A percentile compares a stretch with the other conserved stretches of the same genome.
Evolutionary conservation across 2,888 invertebrate species (phyloP).

Genomic region (Macaria notata): DNA sequence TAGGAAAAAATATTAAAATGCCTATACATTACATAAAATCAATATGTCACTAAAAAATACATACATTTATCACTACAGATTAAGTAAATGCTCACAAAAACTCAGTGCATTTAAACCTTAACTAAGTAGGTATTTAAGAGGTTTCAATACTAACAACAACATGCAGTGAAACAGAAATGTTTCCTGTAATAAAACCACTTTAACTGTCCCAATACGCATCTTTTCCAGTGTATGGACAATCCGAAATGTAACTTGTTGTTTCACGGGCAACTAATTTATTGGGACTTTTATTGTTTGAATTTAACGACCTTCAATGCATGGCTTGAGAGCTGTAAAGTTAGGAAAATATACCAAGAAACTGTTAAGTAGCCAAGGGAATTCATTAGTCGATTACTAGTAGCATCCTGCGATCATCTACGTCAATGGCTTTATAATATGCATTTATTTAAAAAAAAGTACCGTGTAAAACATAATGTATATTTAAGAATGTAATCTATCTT

Average conservation of each 20-base stretch:
- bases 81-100: too few relatives aligned
- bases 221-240: slow-evolving; percentile 48
- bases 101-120: too few relatives aligned
- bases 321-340: slow-evolving; percentile 11
- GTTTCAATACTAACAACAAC: slow-evolving; percentile 34
- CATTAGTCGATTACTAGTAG: neutral
- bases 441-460: too few relatives aligned
- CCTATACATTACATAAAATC: too few relatives aligned
- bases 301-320: slow-evolving; percentile 54
- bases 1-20: too few relatives aligned
- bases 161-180: slow-evolving; percentile 61
- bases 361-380: neutral
- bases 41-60: too few relatives aligned
- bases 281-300: slow-evolving; percentile 67
- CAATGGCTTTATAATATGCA: too few relatives aligned
- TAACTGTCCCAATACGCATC: slow-evolving; percentile 70
- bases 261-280: slow-evolving; percentile 67
- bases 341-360: neutral
- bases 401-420: too few relatives aligned
- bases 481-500: too few relatives aligned
- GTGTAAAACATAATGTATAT: too few relatives aligned
- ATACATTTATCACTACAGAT: too few relatives aligned
- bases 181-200: slow-evolving; percentile 65
- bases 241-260: slow-evolving; percentile 66
- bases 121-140: slow-evolving; percentile 24